phyloP scores from a whole-genome alignment of 2,113 vertebrate species.

The Geothlypis trichas region DNA sequence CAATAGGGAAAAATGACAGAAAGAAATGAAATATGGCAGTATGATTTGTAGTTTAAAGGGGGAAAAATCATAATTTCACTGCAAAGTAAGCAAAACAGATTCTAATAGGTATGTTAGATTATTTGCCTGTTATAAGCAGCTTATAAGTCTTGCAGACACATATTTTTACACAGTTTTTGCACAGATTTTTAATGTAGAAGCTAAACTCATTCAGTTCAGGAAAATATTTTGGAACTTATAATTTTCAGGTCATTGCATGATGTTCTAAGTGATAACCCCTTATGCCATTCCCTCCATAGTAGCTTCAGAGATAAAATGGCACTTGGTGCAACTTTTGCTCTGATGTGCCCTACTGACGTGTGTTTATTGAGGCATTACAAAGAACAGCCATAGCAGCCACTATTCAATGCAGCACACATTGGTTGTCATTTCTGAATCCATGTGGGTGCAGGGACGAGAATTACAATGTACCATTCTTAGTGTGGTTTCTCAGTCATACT shows the following conservation, averaged over 20 bases:
- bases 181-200: neutral
- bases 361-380: neutral
- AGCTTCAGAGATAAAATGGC: neutral
- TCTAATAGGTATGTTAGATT: neutral
- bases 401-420: neutral
- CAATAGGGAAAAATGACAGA: neutral
- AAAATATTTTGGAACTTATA: neutral
- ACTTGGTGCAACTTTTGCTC: neutral
- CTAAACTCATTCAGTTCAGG: neutral
- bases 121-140: neutral
- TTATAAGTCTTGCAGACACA: neutral
- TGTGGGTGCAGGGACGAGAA: neutral
- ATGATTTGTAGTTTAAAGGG: neutral
- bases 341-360: neutral
- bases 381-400: neutral
- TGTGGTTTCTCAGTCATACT: neutral
- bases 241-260: neutral
- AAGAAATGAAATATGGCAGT: neutral
- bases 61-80: neutral
- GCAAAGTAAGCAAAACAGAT: neutral
- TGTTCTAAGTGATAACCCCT: neutral
- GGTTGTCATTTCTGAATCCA: neutral
- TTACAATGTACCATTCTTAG: neutral
- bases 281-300: neutral
- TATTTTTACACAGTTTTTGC: neutral